Base-by-base conservation (phyloP, 2,797 vertebrate species). In the Epinephelus malabaricus region DNA sequence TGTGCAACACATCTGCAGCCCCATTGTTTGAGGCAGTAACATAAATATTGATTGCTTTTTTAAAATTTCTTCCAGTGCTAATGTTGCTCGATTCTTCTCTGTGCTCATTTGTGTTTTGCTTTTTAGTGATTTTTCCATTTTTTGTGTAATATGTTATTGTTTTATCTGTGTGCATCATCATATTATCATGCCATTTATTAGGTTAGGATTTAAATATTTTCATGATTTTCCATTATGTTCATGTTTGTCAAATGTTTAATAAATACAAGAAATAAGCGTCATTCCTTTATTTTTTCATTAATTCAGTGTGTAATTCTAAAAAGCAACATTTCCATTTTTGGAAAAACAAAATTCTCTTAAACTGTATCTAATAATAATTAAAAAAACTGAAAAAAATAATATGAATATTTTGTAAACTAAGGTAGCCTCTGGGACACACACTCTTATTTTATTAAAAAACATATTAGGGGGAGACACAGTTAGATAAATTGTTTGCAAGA, bases 111-210 rank as follows among this genome's bases (percentile, higher is more conserved):
- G 19, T 12, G 1, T 53, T 25, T 27, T 6, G 1, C 21, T 55
- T 34, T 49, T 23, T 13, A 19, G 23, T 50, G 23, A 23, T 64
- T 84, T 76, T 76, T 69, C 65, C 60, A 74, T 74, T 47, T 47
- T 74, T 19, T 45, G 46, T 45, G 15, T 2, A 54, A 34, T 1
- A 8, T 45, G 12, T 60, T 45, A 23, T 58, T 54, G 38, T 59
- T 53, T 47, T 43, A 40, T 27, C 13, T 6, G 0, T 13, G 8
- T 23, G 23, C n/a, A 10, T 59, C 0, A 5, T 15, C 3, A 12
- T 53, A 46, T 21, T 5, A 71, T 23, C 0, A n/a, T 56, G 38
- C 1, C 9, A 30, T 30, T 54, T 17, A 34, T 75, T 1, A 25
- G 2, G 13, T 43, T 40, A 1, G 3, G 69, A 40, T 15, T 56